A percentile compares a stretch with the other conserved stretches of the same genome.
phyloP scores from a whole-genome alignment of 2,113 vertebrate genomes.

The Ondatra zibethicus region DNA sequence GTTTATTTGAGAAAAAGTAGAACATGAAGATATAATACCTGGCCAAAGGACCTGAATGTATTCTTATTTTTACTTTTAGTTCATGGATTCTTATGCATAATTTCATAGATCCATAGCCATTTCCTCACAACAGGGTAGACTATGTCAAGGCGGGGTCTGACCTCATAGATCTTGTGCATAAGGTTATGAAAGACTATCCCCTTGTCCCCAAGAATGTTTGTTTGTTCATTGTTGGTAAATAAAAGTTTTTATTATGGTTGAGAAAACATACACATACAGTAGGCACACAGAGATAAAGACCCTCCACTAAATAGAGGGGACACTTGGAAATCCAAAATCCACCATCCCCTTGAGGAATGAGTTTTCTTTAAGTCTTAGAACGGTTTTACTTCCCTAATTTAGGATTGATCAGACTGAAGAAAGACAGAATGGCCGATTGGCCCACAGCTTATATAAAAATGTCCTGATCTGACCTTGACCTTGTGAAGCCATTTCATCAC shows the following conservation, averaged over 20 bases:
- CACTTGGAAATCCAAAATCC: background rate
- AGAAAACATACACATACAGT: background rate
- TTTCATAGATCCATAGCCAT: background rate
- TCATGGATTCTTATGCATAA: background rate
- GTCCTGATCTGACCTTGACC: background rate
- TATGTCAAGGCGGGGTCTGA: background rate
- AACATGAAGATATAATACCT: background rate
- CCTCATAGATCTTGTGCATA: background rate
- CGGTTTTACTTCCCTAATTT: background rate
- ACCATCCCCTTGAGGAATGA: background rate
- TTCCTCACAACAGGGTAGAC: background rate
- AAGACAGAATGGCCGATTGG: background rate
- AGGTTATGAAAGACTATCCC: background rate
- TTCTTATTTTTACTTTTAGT: background rate
- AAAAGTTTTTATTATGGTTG: background rate
- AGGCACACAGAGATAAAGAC: background rate
- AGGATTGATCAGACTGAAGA: background rate
- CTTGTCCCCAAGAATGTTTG: background rate
- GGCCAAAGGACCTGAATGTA: background rate
- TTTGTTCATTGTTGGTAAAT: background rate
- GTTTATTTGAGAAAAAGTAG: background rate
- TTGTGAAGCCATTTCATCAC: background rate
- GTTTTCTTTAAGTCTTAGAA: background rate
- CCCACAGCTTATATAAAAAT: background rate
- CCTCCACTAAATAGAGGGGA: background rate